Conservation (phyloP, 2,888 invertebrate species). For the Eudemis profundana region DNA sequence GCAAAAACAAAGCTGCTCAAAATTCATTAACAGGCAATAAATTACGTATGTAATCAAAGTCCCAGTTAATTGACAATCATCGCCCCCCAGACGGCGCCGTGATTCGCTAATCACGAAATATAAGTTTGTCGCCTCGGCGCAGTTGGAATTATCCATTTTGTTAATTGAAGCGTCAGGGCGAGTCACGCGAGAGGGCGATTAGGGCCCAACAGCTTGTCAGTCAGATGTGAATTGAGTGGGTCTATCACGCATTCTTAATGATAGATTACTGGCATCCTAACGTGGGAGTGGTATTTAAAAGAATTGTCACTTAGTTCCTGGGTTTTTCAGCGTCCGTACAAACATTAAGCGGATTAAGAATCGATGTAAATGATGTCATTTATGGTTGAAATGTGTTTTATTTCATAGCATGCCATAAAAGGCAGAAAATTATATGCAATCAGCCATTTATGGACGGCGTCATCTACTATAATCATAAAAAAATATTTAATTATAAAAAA, state of each 20-base stretch:
- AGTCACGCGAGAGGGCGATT: conserved; percentile 72
- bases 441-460: too few species aligned
- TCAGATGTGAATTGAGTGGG: conserved; percentile 62
- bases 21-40: conserved; percentile 37
- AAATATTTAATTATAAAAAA: too few species aligned
- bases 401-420: too few species aligned
- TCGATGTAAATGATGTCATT: too few species aligned
- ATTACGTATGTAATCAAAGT: conserved; percentile 44
- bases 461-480: too few species aligned
- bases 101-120: conserved; percentile 59
- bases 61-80: conserved; percentile 47
- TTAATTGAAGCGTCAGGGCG: conserved; percentile 72
- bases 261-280: conserved; percentile 55
- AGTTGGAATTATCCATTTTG: conserved; percentile 71
- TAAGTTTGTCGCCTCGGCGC: conserved; percentile 65
- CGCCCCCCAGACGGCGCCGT: conserved; percentile 43
- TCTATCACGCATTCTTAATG: conserved; percentile 71
- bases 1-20: conserved; percentile 36
- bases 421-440: too few species aligned
- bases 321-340: too few species aligned
- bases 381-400: too few species aligned
- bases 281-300: not conserved
- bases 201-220: conserved; percentile 52
- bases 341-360: not conserved
- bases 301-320: too few species aligned